Conservation (phyloP, 2,113 vertebrate species). For the Heliornis fulica region DNA sequence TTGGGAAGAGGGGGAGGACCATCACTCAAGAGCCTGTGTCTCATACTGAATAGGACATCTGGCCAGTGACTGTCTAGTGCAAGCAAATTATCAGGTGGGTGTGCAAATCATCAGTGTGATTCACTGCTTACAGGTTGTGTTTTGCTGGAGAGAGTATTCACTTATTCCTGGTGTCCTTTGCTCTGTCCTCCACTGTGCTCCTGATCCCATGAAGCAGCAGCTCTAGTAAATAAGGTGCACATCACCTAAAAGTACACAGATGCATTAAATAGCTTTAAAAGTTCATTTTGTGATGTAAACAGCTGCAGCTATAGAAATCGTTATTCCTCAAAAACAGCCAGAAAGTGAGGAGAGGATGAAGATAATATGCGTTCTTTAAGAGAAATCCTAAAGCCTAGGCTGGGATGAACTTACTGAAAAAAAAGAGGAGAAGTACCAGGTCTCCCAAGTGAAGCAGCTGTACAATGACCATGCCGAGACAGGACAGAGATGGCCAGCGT, state of each 20-base stretch:
- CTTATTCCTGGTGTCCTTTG: background rate
- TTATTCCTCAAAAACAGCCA: background rate
- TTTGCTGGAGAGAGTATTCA: background rate
- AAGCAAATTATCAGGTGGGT: background rate
- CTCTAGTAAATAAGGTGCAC: background rate
- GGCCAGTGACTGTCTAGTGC: background rate
- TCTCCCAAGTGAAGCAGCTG: background rate
- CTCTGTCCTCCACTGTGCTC: background rate
- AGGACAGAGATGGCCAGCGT: background rate
- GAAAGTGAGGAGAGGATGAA: background rate
- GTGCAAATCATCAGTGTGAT: background rate
- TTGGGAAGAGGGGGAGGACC: background rate
- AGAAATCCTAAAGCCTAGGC: background rate
- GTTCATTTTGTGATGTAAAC: background rate
- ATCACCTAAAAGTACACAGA: background rate
- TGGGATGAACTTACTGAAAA: background rate
- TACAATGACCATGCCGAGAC: background rate
- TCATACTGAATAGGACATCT: background rate
- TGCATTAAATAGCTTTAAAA: background rate
- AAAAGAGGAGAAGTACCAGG: background rate
- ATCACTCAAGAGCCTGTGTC: background rate
- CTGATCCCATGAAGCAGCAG: background rate
- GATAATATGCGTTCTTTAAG: accelerated
- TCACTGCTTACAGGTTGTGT: background rate
- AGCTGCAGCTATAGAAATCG: background rate